Conservation (phyloP, 2,113 vertebrate species). For the Corythaeola cristata region DNA sequence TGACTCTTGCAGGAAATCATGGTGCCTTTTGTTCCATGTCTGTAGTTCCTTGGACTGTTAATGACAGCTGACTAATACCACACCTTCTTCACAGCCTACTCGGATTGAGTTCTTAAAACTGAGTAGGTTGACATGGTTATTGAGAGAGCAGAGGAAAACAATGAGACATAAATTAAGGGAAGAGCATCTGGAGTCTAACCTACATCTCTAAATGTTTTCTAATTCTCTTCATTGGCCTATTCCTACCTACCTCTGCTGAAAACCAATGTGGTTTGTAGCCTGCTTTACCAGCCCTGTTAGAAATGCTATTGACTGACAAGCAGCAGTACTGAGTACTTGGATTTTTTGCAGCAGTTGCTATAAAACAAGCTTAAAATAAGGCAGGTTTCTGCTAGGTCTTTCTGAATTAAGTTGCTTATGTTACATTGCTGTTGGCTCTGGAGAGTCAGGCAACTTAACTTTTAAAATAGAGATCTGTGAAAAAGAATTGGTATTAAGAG, state of each 20-base stretch:
- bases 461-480: neutral
- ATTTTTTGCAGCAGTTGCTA: neutral
- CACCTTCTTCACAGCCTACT: neutral
- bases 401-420: neutral
- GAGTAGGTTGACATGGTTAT: neutral
- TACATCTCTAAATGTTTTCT: neutral
- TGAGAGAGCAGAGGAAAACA: neutral
- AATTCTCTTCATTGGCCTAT: neutral
- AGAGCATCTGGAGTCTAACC: neutral
- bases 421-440: neutral
- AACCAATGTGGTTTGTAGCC: neutral
- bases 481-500: neutral
- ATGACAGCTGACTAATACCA: neutral
- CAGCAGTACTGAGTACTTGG: neutral
- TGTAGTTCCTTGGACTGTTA: neutral
- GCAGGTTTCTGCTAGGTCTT: neutral
- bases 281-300: neutral
- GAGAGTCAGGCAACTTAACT: neutral
- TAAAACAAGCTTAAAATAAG: neutral
- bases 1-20: neutral
- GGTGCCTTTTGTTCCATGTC: neutral
- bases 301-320: neutral
- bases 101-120: neutral
- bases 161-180: neutral
- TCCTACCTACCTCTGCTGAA: neutral